Conservation (phyloP, 2,888 invertebrate species). For the Philaethria dido region DNA sequence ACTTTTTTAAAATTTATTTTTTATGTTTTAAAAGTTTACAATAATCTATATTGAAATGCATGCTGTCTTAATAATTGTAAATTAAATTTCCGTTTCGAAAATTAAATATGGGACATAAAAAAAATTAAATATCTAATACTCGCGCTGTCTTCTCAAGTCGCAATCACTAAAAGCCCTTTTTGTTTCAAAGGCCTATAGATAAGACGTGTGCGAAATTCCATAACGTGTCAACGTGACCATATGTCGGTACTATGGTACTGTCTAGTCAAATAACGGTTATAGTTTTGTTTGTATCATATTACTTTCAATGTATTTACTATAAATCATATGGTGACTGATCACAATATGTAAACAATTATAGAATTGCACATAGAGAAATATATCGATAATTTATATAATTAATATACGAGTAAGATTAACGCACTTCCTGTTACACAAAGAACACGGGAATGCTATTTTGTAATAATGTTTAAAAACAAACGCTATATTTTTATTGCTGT, state of each 20-base stretch:
- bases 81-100: not conserved
- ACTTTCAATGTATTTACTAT: constrained; percentile 49
- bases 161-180: constrained; percentile 59
- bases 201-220: constrained; percentile 61
- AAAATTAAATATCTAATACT: not conserved
- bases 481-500: constrained; percentile 39
- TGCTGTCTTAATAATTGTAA: constrained; percentile 3
- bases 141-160: not conserved
- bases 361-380: constrained; percentile 41
- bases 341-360: constrained; percentile 38
- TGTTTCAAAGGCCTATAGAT: constrained; percentile 30
- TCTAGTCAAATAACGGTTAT: constrained; percentile 80
- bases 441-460: constrained; percentile 29
- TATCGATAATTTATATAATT: constrained; percentile 44
- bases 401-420: constrained; percentile 34
- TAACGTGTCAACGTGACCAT: constrained; percentile 63
- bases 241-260: constrained; percentile 78
- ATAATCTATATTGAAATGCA: constrained; percentile 18
- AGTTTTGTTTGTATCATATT: constrained; percentile 75
- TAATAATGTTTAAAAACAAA: constrained; percentile 32
- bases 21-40: not conserved
- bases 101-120: constrained; percentile 4
- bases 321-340: constrained; percentile 51
- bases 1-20: constrained; percentile 14
- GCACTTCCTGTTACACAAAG: constrained; percentile 26